Percentiles rank a stretch among this genome's conserved stretches.
phyloP scores from a whole-genome alignment of 2,797 vertebrate genomes.

The Chaetophractus vellerosus region DNA sequence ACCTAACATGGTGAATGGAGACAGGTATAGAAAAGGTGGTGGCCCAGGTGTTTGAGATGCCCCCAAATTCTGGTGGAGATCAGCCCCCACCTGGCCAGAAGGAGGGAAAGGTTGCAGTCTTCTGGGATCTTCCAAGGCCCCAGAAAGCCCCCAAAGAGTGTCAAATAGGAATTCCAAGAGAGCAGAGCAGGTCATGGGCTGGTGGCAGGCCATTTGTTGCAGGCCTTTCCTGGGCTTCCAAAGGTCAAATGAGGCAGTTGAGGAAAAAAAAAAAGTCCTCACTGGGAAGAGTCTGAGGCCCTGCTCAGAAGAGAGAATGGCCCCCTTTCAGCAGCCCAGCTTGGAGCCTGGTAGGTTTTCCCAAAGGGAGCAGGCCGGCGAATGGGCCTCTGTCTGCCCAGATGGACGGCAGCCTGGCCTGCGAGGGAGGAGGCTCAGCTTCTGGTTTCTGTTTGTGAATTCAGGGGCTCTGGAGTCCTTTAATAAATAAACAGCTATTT shows the following conservation, averaged over 20 bases:
- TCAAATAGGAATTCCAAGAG: background rate
- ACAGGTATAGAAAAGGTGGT: background rate
- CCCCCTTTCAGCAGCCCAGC: conserved; percentile 70
- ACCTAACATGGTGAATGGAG: background rate
- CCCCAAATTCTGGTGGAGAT: background rate
- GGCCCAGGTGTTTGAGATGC: background rate
- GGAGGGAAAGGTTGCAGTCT: background rate
- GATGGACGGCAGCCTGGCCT: conserved; percentile 56
- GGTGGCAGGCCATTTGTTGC: background rate
- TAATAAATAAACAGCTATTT: conserved; percentile 82
- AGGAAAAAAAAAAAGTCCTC: conserved; percentile 34
- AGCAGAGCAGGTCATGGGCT: background rate
- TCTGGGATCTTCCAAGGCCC: background rate
- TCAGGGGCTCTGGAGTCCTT: conserved; percentile 70
- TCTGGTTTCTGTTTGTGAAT: conserved; percentile 80
- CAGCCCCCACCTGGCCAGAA: background rate
- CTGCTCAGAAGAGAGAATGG: conserved; percentile 76
- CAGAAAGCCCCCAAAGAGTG: background rate
- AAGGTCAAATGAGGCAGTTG: conserved; percentile 81
- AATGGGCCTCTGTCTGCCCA: conserved; percentile 82
- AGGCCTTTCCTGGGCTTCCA: conserved; percentile 5
- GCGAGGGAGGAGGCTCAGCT: conserved; percentile 50
- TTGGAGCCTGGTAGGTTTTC: conserved; percentile 70
- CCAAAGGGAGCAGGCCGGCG: conserved; percentile 63
- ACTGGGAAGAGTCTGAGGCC: conserved; percentile 41